Evolutionary conservation across 2,888 invertebrate species (phyloP).

Genomic region (Eupithecia subfuscata): DNA sequence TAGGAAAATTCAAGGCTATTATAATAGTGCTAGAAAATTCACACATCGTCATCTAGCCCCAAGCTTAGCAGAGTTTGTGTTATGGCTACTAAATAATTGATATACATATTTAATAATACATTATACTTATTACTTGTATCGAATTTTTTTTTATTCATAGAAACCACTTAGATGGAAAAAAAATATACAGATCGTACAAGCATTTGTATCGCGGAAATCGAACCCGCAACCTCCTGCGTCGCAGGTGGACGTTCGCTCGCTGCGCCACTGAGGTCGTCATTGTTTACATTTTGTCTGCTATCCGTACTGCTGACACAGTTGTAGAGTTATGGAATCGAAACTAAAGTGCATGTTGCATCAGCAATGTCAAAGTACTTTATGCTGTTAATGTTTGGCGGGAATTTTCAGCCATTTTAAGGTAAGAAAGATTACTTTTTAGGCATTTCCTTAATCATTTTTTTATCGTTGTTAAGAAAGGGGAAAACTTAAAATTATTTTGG

Average conservation of each 20-base stretch:
- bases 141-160: neutral
- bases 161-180: neutral
- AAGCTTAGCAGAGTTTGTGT: neutral
- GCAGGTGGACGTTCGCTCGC: neutral
- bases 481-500: no score
- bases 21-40: neutral
- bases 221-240: neutral
- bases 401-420: neutral
- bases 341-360: conserved; percentile 23
- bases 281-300: conserved; percentile 24
- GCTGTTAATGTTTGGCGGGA: neutral
- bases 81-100: neutral
- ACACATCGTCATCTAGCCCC: neutral
- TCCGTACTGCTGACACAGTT: conserved; percentile 21
- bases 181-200: neutral
- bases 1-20: neutral
- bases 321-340: conserved; percentile 9
- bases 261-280: neutral
- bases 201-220: neutral
- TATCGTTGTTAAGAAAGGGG: neutral
- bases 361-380: conserved; percentile 13
- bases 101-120: neutral
- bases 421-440: neutral
- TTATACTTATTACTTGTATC: no score
- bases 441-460: neutral